Conservation (phyloP, 2,113 vertebrate species). For the Canis aureus region DNA sequence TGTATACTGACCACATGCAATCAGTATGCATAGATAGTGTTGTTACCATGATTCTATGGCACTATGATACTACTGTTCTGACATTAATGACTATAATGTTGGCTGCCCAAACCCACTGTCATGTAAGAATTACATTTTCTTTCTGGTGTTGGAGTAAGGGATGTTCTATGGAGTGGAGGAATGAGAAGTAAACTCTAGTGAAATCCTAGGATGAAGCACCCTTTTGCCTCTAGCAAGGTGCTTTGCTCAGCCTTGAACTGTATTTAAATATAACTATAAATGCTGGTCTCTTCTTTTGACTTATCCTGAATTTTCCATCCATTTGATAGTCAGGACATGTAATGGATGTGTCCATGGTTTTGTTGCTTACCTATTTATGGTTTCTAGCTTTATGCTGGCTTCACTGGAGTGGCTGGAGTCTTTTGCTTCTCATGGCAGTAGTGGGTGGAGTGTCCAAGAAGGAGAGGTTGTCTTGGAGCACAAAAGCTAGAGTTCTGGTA, state of each 20-base stretch:
- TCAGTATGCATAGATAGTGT: too few relatives aligned
- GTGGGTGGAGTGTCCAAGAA: not conserved
- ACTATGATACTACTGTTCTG: rapidly evolving
- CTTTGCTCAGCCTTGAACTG: not conserved
- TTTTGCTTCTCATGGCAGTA: not conserved
- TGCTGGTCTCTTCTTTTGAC: too few relatives aligned
- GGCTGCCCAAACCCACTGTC: rapidly evolving
- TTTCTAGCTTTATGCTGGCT: not conserved
- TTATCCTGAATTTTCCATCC: too few relatives aligned
- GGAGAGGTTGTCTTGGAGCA: not conserved
- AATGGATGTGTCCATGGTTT: not conserved
- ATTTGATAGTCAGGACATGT: too few relatives aligned
- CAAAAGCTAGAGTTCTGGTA: not conserved
- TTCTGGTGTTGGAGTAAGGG: not conserved
- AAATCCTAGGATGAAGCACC: not conserved
- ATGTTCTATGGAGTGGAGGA: not conserved
- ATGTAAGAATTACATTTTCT: not conserved
- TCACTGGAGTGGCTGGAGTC: too few relatives aligned
- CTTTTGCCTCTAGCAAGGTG: too few relatives aligned
- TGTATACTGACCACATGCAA: rapidly evolving
- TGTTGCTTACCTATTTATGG: not conserved
- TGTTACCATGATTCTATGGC: not conserved
- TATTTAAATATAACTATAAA: not conserved
- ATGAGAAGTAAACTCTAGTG: not conserved
- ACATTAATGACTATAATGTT: not conserved